Evolutionary conservation across 1,140 invertebrate species (phyloP), one percentile per base, ranked within the genome.

Genomic region (Zaprionus africanus): DNA sequence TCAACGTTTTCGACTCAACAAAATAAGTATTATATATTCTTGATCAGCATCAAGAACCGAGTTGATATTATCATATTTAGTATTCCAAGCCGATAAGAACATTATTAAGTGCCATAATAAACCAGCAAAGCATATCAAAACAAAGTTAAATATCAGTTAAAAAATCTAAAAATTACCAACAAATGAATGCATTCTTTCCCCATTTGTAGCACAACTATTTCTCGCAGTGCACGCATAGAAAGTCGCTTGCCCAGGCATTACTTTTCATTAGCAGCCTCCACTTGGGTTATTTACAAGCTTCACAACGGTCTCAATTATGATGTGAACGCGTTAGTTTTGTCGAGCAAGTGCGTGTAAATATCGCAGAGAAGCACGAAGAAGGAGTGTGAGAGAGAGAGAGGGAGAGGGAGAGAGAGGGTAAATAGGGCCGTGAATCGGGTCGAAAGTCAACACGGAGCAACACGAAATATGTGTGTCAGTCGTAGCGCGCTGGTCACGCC

Each of bases 261-360:
- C 9, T 51, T 51, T 51, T 51, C 46, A 51, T 51, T 51, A 51
- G 46, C 46, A 51, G 46, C 46, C 1, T 49, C 46, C 46, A 19
- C 19, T 62, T 38, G 24, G 56, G 24, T 22, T 36, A 34, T 58
- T 19, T 26, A 58, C 56, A 58, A 17, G 5, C 43, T 41, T 15
- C 6, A 51, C 62, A 41, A 64, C 17, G 54, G 28, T 57, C 54
- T 78, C 69, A 78, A 82, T 82, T 82, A 82, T 70, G 46, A 19
- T 58, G 58, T 72, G 36, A 24, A 71, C 26, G 66, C 38, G 67
- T 46, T 76, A 41, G 70, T 34, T 60, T 56, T 59, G 61, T 64
- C 12, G 19, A 36, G 58, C 41, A 58, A 65, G 46, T 72, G 62
- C 41, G 72, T 43, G 46, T 65, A 72, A 72, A 76, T 64, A 81